A percentile compares a stretch with the other conserved stretches of the same genome.
phyloP scores from a whole-genome alignment of 2,113 vertebrate species.

The Austrofundulus limnaeus region DNA sequence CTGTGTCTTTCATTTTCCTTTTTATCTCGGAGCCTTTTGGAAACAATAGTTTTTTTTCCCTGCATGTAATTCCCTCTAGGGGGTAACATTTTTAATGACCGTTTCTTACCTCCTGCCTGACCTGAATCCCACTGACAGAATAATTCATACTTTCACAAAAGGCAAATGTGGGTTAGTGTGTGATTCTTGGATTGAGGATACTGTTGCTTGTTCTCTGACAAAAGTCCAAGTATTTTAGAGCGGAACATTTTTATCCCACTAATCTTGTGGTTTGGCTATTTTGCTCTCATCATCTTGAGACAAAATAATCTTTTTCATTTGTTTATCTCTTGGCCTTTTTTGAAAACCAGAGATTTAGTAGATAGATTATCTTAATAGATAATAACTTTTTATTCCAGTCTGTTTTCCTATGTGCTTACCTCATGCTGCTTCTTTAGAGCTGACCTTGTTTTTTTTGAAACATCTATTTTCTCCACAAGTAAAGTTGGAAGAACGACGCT shows the following conservation, averaged over 20 bases:
- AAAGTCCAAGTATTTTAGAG: not conserved
- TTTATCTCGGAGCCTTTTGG: too few species aligned
- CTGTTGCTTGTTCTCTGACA: constrained; percentile 6
- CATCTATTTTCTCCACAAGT: too few species aligned
- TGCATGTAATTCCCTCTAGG: constrained; percentile 37
- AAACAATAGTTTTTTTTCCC: not conserved
- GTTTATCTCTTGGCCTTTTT: not conserved
- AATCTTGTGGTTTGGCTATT: constrained; percentile 1
- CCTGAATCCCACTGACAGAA: constrained; percentile 26
- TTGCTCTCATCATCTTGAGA: not conserved
- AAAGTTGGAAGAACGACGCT: too few species aligned
- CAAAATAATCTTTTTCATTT: not conserved
- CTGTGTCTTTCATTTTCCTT: not conserved
- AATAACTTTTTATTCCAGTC: not conserved
- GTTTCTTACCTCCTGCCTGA: constrained; percentile 22
- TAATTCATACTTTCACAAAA: constrained; percentile 13
- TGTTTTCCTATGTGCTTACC: not conserved
- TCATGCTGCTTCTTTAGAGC: not conserved
- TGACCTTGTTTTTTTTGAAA: not conserved
- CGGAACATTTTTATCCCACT: not conserved
- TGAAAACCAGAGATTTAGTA: not conserved
- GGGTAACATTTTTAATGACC: constrained; percentile 29
- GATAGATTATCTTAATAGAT: not conserved
- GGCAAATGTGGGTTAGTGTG: constrained; percentile 21
- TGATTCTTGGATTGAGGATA: not conserved